Conservation (phyloP, 2,113 vertebrate species). For the Saguinus midas region DNA sequence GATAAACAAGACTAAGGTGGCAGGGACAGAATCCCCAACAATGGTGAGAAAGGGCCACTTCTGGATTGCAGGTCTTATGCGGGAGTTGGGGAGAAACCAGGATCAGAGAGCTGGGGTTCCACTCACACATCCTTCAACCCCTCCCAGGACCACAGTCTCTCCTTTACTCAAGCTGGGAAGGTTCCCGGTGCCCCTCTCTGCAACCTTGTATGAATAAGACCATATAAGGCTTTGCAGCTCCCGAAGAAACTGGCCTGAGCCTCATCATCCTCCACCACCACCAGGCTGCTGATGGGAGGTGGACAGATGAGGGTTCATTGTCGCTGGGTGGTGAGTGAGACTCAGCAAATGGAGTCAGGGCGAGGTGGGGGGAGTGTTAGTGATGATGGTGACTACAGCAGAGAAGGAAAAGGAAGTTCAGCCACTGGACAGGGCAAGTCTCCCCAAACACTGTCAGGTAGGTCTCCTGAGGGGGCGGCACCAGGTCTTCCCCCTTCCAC, state of each 20-base stretch:
- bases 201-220: background rate
- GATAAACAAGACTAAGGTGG: background rate
- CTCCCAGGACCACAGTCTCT: background rate
- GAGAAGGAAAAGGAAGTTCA: background rate
- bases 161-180: background rate
- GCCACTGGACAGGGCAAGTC: background rate
- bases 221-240: background rate
- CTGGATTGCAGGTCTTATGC: background rate
- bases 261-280: background rate
- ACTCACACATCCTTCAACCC: background rate
- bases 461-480: background rate
- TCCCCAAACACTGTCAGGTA: too few relatives aligned
- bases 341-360: background rate
- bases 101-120: background rate
- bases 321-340: background rate
- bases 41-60: background rate
- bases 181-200: background rate
- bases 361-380: background rate
- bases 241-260: background rate
- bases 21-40: background rate
- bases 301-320: background rate
- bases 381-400: background rate
- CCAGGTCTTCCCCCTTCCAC: background rate
- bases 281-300: background rate
- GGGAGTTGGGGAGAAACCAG: background rate